Evolutionary conservation across 2,888 invertebrate species (phyloP).

Genomic region (Acleris laterana): DNA sequence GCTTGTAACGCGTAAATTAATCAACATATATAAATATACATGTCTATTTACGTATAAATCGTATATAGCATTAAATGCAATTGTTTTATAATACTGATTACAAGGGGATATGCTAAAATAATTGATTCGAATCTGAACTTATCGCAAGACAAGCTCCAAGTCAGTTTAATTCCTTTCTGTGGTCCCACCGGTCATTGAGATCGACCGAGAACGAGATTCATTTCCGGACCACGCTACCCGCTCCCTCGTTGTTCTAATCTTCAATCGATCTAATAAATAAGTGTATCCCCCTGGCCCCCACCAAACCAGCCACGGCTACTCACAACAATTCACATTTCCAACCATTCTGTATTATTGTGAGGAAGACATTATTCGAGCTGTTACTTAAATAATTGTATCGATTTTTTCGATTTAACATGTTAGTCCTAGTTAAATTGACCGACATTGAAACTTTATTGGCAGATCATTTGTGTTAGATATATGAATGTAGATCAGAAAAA

Average conservation of each 20-base stretch:
- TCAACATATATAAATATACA: conserved; percentile 50
- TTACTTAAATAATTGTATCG: neutral
- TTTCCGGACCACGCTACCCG: conserved; percentile 19
- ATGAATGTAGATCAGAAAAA: no score
- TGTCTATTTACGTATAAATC: conserved; percentile 70
- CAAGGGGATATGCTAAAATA: conserved; percentile 75
- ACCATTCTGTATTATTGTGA: conserved; percentile 3
- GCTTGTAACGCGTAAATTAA: conserved; percentile 23
- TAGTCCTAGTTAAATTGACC: neutral
- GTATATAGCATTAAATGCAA: conserved; percentile 74
- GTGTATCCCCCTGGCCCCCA: conserved; percentile 44
- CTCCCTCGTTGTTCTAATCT: neutral
- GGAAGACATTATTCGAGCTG: conserved; percentile 12
- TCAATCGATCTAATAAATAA: neutral
- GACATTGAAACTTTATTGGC: neutral
- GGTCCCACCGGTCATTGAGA: conserved; percentile 46
- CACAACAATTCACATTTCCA: conserved; percentile 32
- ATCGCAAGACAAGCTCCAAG: conserved; percentile 23
- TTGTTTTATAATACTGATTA: conserved; percentile 60
- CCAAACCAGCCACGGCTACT: conserved; percentile 70
- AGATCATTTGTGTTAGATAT: neutral
- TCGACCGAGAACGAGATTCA: conserved; percentile 10
- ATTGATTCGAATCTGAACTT: conserved; percentile 56
- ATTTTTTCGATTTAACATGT: neutral
- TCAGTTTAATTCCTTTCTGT: conserved; percentile 44